Base-by-base conservation (phyloP, 2,113 vertebrate species). In the Dipodomys ordii region DNA sequence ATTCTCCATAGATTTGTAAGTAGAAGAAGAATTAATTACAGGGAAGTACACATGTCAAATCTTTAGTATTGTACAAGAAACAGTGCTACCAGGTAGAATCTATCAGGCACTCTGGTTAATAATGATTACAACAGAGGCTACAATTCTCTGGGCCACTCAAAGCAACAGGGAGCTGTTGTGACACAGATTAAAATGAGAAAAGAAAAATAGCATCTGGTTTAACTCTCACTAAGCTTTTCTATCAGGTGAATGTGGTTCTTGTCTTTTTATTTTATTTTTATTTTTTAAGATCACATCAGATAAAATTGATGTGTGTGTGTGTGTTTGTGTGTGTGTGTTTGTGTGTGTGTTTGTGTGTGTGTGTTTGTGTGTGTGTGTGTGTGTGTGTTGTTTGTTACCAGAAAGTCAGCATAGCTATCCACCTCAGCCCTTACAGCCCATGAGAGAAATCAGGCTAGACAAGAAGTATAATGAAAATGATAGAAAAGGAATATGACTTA, bases 1-100 rank as follows among this genome's bases (percentile, higher is more conserved):
- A 35, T 74, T 95, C 90, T 65, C 83, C 28, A n/a, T 32, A 32
- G 11, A 79, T 79, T 81, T 78, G n/a, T 15, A 79, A 83, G 35
- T 82, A 60, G 27, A 77, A 71, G 53, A 10, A 85, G 12, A 89
- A n/a, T 16, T 18, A 90, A 73, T 46, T 27, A 30, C 0, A 3
- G 57, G 82, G 2, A 0, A 19, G 12, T 19, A 68, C 22, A 95
- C 30, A 82, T 32, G 60, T 84, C 77, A 62, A 78, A 53, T 57
- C 53, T 16, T 30, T 77, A 28, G 74, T 81, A 30, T 74, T 15
- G 0, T 0, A 3, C 15, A 83, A 81, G 30, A 53, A 72, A 44
- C 12, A 46, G 46, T 88, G 67, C 65, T 23, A 0, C 4, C 80
- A 62, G 35, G 57, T 2, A 0, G 32, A 83, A 49, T 60, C 8